Conservation (phyloP, 2,797 vertebrate genomes). For the Arctocebus calabarensis region DNA sequence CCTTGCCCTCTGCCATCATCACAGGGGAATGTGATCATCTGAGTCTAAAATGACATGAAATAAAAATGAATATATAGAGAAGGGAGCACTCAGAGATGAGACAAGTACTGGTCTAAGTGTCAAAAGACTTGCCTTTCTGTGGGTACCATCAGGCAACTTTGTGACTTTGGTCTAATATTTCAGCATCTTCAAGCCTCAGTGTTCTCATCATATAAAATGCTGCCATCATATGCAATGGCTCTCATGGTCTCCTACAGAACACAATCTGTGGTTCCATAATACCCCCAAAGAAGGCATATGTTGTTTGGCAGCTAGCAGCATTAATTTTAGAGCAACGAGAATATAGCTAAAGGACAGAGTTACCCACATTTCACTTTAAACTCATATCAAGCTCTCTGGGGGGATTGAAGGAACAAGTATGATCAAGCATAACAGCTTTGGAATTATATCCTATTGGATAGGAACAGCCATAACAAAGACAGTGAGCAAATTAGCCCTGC, state of each 20-base stretch:
- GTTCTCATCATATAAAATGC: not conserved
- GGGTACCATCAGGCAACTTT: not conserved
- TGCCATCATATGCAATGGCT: not conserved
- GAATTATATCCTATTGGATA: slow-evolving; percentile 82
- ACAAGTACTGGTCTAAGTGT: not conserved
- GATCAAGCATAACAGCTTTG: slow-evolving; percentile 74
- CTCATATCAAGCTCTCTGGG: slow-evolving; percentile 51
- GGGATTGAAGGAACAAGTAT: slow-evolving; percentile 75
- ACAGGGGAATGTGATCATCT: not conserved
- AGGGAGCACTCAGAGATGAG: not conserved
- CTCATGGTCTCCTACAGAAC: not conserved
- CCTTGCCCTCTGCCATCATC: not conserved
- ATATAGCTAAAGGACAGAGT: slow-evolving; percentile 49
- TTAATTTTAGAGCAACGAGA: slow-evolving; percentile 53
- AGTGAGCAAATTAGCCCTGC: slow-evolving; percentile 38
- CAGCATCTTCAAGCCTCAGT: not conserved
- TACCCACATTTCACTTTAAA: slow-evolving; percentile 71
- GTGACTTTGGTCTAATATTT: not conserved
- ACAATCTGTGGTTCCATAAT: not conserved
- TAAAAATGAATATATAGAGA: not conserved
- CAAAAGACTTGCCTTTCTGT: not conserved
- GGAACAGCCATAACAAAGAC: slow-evolving; percentile 49
- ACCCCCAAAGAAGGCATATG: not conserved
- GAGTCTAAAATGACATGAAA: not conserved
- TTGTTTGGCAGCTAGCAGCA: slow-evolving; percentile 27